Evolutionary conservation across 1,140 invertebrate species (phyloP).

Genomic region (Drosophila malerkotliana): DNA sequence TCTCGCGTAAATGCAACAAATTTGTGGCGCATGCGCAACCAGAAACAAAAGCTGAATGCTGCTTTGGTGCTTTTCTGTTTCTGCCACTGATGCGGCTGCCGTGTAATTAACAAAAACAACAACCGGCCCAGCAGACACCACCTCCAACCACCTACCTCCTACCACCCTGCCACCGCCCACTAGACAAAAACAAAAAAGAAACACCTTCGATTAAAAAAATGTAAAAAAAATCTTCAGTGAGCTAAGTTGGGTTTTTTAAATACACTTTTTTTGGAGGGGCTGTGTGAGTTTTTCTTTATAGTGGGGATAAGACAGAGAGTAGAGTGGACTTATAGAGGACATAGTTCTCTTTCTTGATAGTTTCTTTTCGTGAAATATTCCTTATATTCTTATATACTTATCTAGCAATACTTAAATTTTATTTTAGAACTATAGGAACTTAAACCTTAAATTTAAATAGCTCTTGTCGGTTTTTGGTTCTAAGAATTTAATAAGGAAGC

Average conservation of each 20-base stretch:
- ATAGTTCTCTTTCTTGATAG: too few relatives aligned
- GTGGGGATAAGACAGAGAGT: too few relatives aligned
- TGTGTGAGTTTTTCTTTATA: too few relatives aligned
- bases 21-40: conserved; percentile 65
- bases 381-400: too few relatives aligned
- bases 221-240: conserved; percentile 13
- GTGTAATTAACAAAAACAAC: conserved; percentile 47
- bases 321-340: too few relatives aligned
- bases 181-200: conserved; percentile 11
- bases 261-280: background rate
- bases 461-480: too few relatives aligned
- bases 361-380: too few relatives aligned
- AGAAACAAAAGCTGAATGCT: conserved; percentile 18
- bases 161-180: background rate
- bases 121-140: conserved; percentile 14
- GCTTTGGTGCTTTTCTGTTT: background rate
- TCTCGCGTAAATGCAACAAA: conserved; percentile 66
- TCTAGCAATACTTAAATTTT: too few relatives aligned
- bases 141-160: background rate
- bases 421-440: too few relatives aligned
- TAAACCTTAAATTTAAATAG: too few relatives aligned
- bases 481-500: too few relatives aligned
- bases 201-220: background rate
- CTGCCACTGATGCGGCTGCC: conserved; percentile 10
- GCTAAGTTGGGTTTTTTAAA: conserved; percentile 12